Percentiles rank a stretch among this genome's conserved stretches.
These are phyloP conservation scores for Microcebus tavaratra DNA, from an alignment of 2,113 vertebrate genomes.

Conservation along the genomic window DNA sequence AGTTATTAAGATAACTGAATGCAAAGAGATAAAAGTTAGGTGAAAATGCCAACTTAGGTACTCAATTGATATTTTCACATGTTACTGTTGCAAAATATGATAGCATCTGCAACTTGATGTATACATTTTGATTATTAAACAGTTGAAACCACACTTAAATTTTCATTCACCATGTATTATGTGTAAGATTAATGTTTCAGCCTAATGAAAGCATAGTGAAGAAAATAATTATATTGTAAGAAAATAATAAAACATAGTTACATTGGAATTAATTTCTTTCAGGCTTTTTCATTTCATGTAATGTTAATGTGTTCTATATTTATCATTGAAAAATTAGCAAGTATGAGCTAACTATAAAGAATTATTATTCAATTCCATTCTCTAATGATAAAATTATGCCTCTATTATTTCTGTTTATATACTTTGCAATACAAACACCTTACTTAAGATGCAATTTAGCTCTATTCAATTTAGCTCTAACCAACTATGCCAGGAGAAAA, in stretches of 20 bases:
- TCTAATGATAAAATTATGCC: not conserved
- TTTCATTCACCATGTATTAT: not conserved
- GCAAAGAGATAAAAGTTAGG: not conserved
- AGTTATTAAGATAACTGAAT: not conserved
- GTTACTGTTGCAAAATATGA: not conserved
- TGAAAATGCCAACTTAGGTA: not conserved
- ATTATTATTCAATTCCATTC: not conserved
- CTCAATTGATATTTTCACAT: not conserved
- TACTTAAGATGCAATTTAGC: not conserved
- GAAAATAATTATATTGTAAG: not conserved
- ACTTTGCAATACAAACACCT: not conserved
- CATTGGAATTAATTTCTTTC: conserved; percentile 18
- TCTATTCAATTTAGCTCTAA: not conserved
- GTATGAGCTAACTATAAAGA: not conserved
- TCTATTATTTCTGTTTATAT: not conserved
- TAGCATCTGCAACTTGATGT: not conserved
- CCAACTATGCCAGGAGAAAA: not conserved
- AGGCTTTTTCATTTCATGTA: not conserved
- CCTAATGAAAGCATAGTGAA: not conserved
- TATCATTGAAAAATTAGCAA: not conserved
- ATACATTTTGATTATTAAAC: not conserved
- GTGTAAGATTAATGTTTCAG: not conserved
- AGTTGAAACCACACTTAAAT: not conserved
- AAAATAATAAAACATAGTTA: not conserved
- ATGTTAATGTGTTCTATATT: not conserved